Evolutionary conservation across 1,140 invertebrate species (phyloP), one percentile per base, ranked within the genome.

Genomic region (Delia radicum): DNA sequence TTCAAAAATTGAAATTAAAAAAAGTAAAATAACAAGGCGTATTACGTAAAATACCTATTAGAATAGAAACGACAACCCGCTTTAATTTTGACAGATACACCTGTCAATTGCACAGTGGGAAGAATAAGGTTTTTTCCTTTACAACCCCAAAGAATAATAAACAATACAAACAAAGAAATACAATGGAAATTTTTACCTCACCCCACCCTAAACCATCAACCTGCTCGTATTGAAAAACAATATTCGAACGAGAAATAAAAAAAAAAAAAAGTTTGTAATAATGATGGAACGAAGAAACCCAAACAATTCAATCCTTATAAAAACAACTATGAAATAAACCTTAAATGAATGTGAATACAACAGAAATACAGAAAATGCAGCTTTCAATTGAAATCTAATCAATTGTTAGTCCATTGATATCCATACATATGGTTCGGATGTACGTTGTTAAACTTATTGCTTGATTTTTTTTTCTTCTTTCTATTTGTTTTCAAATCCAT

Each of bases 321-420:
- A 27, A 21, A 67, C 15, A 29, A 21, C 27, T 31, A 67, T 12
- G 27, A 72, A 42, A 33, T 27, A 42, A 72, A 72, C 33, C 24
- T 29, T 27, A 65, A 65, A 65, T 26, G 24, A 24, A 24, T 26
- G 28, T 26, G 24, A 24, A 63, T 3, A 46, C 12, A 29, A 72
- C 26, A 33, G 13, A 72, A 72, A 72, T 3, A 29, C 42, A 72
- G 6, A 26, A 72, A 72, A 72, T 10, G 24, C 69, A 72, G 31
- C 69, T 29, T 79, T 76, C 81, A 81, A 80, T 82, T 82, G 81
- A 80, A 81, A 81, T 83, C 81, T 83, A 83, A 83, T 83, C 81
- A 83, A 81, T 81, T 83, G 81, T 83, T 67, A n/a, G n/a, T 15
- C 15, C 42, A 48, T 48, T 48, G 42, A 48, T 48, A n/a, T 15